Evolutionary conservation across 2,797 vertebrate genomes (phyloP), one percentile per base, ranked within the genome.

Genomic region (Sparus aurata): DNA sequence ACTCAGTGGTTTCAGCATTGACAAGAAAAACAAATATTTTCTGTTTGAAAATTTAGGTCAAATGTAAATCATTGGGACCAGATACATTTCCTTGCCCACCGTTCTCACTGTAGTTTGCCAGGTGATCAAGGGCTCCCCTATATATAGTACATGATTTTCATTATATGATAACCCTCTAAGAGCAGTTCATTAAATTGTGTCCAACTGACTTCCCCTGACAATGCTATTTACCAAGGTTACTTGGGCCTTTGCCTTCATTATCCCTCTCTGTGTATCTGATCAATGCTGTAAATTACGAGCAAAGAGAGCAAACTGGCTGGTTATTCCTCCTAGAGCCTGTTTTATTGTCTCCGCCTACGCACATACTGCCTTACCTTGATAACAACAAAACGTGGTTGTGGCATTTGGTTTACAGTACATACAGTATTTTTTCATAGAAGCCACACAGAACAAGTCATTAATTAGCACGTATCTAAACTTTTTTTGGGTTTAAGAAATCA

Each of bases 401-500:
- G 27, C 59, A 17, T 68, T 57, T 52, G 12, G 58, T 67, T 71
- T 50, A 58, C 55, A 46, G 30, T 7, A 34, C 30, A 9, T 65
- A 53, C 23, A 67, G 12, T 7, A 23, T 57, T 59, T 59, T 5
- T 58, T 57, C 18, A 38, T 69, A 70, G 2, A 16, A 55, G 49
- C 23, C 17, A 45, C 20, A 54, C 17, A 23, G 68, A 82, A 80
- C 25, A 79, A 77, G 66, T 45, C 5, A 68, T 50, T 58, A 69
- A 82, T 69, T 13, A 20, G 57, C 17, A 38, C 30, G 38, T 30
- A 54, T 66, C 38, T 78, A 55, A 73, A 75, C 17, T 45, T 25
- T 58, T 82, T 77, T 61, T 69, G 15, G 22, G 41, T 73, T 69
- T 2, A 49, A 69, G 20, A 85, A 81, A 66, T 69, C 15, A 53